phyloP scores from a whole-genome alignment of 2,888 invertebrate species.

The Caenorhabditis doughertyi region DNA sequence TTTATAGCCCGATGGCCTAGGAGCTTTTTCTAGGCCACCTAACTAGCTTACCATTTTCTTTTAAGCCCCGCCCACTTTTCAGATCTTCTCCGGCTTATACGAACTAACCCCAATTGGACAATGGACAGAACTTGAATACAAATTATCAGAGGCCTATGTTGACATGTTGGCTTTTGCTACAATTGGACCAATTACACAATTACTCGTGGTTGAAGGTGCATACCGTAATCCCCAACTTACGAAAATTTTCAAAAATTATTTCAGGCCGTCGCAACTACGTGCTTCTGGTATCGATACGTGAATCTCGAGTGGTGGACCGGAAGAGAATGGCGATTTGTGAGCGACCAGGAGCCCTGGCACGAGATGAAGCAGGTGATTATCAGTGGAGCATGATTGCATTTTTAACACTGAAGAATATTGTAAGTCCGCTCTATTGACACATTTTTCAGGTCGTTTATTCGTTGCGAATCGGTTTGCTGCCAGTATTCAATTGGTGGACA shows the following conservation, averaged over 20 bases:
- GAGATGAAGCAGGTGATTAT: constrained; percentile 74
- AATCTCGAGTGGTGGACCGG: constrained; percentile 68
- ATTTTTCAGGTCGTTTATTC: constrained; percentile 70
- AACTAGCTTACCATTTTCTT: too few relatives aligned
- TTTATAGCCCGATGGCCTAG: too few relatives aligned
- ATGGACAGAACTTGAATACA: constrained; percentile 75
- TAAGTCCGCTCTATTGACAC: not conserved
- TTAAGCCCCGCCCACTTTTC: constrained; percentile 12
- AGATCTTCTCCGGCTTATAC: constrained; percentile 74
- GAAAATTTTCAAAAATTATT: not conserved
- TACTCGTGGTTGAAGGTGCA: constrained; percentile 71
- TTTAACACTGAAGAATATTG: too few relatives aligned
- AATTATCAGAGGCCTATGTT: constrained; percentile 70
- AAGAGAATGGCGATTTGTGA: constrained; percentile 72
- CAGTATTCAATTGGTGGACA: constrained; percentile 71
- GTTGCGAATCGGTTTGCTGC: constrained; percentile 68
- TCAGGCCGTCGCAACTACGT: constrained; percentile 71
- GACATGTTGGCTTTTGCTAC: constrained; percentile 75
- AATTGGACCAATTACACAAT: constrained; percentile 73
- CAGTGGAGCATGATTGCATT: too few relatives aligned
- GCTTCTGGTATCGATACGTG: constrained; percentile 66
- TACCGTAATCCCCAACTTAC: too few relatives aligned
- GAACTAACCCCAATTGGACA: constrained; percentile 71
- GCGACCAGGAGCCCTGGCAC: constrained; percentile 69
- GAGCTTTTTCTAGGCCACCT: too few relatives aligned